Evolutionary conservation across 1,140 invertebrate genomes (phyloP).

Genomic region (Pseudoatta argentina): DNA sequence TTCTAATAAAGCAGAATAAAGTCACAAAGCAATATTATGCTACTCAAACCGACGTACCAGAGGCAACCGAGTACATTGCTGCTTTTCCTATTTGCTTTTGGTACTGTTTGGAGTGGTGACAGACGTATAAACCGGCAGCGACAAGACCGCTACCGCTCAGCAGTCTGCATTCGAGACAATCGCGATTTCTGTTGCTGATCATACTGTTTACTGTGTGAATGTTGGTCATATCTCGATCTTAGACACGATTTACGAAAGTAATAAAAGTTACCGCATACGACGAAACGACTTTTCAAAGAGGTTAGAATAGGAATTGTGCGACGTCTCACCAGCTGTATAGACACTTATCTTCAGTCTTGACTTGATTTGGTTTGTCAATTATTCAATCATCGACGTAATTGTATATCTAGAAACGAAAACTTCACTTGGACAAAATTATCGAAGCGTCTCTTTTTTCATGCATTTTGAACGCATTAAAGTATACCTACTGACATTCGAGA

Average conservation of each 20-base stretch:
- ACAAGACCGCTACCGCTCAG: slow-evolving; percentile 83
- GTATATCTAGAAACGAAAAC: slow-evolving; percentile 5
- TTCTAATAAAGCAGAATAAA: not conserved
- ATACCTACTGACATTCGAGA: not conserved
- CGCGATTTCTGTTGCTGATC: slow-evolving; percentile 76
- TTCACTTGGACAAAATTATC: not conserved
- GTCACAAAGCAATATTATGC: not conserved
- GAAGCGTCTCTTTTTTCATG: not conserved
- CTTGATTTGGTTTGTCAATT: not conserved
- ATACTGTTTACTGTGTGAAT: slow-evolving; percentile 66
- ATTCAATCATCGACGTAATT: not conserved
- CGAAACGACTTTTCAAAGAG: not conserved
- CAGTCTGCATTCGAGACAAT: slow-evolving; percentile 83
- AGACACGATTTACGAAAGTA: not conserved
- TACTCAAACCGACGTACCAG: slow-evolving; percentile 70
- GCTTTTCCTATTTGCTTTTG: slow-evolving; percentile 73
- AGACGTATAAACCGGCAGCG: slow-evolving; percentile 83
- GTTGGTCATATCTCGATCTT: slow-evolving; percentile 21
- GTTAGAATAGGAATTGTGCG: slow-evolving; percentile 5
- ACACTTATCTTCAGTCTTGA: no score
- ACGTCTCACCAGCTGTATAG: not conserved
- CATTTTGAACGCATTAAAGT: not conserved
- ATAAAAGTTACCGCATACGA: not conserved
- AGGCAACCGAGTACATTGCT: slow-evolving; percentile 77
- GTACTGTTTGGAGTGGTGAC: slow-evolving; percentile 80